Evolutionary conservation across 2,797 vertebrate genomes (phyloP).

Genomic region (Arctocebus calabarensis): DNA sequence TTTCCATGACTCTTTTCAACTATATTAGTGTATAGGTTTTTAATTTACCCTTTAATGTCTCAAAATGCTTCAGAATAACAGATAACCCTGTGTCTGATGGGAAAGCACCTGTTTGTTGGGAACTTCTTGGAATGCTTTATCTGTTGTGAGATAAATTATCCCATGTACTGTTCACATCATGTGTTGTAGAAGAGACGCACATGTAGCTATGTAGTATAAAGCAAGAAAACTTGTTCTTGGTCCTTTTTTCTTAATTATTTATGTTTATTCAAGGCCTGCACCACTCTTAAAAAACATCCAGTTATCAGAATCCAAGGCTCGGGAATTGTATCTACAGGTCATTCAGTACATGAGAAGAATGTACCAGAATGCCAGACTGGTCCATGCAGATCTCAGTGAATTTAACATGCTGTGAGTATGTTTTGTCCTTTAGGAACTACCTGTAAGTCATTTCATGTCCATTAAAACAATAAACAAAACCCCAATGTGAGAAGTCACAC

Average conservation of each 20-base stretch:
- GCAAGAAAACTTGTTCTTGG: not conserved
- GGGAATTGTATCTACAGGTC: constrained; percentile 95
- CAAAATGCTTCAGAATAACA: not conserved
- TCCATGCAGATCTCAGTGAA: constrained; percentile 98
- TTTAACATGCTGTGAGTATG: constrained; percentile 97
- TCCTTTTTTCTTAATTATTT: not conserved
- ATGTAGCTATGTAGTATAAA: not conserved
- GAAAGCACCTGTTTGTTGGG: not conserved
- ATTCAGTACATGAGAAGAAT: constrained; percentile 96
- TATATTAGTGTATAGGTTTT: not conserved
- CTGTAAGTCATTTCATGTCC: not conserved
- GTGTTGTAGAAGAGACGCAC: not conserved
- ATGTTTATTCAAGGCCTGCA: constrained; percentile 91
- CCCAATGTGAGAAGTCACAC: not conserved
- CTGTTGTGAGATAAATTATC: not conserved
- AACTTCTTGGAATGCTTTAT: not conserved
- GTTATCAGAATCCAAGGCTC: constrained; percentile 94
- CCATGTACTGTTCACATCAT: not conserved
- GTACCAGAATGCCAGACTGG: constrained; percentile 95
- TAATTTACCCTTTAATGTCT: not conserved
- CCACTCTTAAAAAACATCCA: constrained; percentile 95
- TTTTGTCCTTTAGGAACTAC: not conserved
- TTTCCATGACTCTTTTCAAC: not conserved
- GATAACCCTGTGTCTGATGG: not conserved
- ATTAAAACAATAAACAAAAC: not conserved